A percentile compares a stretch with the other conserved stretches of the same genome.
phyloP scores from a whole-genome alignment of 2,113 vertebrate genomes.

The Poicephalus meyeri region DNA sequence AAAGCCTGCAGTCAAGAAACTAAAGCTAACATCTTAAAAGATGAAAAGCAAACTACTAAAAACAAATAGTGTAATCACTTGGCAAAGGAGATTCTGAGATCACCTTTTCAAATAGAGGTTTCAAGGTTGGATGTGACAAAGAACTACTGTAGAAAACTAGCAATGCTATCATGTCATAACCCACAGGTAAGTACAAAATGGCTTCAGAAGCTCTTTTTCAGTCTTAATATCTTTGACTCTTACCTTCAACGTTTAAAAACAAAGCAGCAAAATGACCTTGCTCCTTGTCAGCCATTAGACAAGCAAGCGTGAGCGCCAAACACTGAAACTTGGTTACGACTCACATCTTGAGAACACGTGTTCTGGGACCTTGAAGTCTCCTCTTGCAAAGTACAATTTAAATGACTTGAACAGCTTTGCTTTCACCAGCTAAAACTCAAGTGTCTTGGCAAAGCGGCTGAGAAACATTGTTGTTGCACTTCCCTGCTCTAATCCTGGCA shows the following conservation, averaged over 20 bases:
- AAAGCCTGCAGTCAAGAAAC: background rate
- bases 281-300: background rate
- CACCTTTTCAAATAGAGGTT: background rate
- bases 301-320: background rate
- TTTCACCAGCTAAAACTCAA: background rate
- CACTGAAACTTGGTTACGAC: background rate
- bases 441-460: background rate
- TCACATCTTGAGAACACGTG: background rate
- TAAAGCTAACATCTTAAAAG: conserved; percentile 50
- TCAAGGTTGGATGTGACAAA: background rate
- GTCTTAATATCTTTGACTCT: background rate
- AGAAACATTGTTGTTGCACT: background rate
- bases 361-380: background rate
- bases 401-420: background rate
- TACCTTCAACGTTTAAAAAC: background rate
- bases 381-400: background rate
- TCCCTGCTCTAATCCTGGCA: background rate
- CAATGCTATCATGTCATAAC: background rate
- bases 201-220: background rate
- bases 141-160: conserved; percentile 4
- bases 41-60: conserved; percentile 33
- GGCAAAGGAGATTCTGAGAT: conserved; percentile 36
- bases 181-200: background rate
- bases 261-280: background rate
- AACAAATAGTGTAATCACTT: conserved; percentile 33